phyloP scores from a whole-genome alignment of 2,797 vertebrate genomes.

The Neosalanx taihuensis region DNA sequence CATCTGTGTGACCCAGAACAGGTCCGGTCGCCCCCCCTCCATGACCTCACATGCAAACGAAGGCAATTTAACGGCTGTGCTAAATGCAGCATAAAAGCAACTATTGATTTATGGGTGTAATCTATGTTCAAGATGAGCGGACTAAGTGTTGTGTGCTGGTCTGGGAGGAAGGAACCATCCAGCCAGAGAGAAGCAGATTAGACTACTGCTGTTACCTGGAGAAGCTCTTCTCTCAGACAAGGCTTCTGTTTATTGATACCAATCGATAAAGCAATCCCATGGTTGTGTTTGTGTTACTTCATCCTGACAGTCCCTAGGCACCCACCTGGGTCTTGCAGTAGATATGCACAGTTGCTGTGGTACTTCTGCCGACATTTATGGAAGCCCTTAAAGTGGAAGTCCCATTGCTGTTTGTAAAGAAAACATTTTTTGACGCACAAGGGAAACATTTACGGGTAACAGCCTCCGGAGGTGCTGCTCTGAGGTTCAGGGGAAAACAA shows the following conservation, averaged over 20 bases:
- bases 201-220: neutral
- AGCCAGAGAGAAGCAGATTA: neutral
- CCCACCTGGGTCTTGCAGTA: too few species aligned
- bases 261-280: neutral
- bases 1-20: too few species aligned
- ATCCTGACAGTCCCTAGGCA: too few species aligned
- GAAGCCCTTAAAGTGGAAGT: too few species aligned
- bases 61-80: neutral
- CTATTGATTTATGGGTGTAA: neutral
- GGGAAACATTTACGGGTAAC: too few species aligned
- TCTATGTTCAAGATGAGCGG: neutral
- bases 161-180: neutral
- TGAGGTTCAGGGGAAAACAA: too few species aligned
- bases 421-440: too few species aligned
- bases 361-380: too few species aligned
- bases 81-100: neutral
- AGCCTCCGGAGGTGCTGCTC: too few species aligned
- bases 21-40: neutral
- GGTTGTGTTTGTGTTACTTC: neutral
- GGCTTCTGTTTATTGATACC: neutral
- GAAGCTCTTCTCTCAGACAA: neutral
- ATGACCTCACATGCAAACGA: neutral
- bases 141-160: neutral
- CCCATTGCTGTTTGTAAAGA: too few species aligned
- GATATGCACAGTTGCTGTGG: too few species aligned